phyloP scores from a whole-genome alignment of 2,888 invertebrate genomes.

The Euplexia lucipara region DNA sequence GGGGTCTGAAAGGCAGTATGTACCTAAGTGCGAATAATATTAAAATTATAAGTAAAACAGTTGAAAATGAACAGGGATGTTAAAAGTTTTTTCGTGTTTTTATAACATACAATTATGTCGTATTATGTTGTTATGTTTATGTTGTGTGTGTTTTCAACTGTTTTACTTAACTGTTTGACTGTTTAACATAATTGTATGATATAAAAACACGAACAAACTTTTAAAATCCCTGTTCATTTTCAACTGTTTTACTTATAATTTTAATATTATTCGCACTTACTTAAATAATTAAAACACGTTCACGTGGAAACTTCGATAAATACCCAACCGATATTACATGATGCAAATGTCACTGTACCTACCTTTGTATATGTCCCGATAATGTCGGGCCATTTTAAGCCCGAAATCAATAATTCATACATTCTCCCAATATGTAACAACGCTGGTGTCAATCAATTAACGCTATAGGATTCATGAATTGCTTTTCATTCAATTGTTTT shows the following conservation, averaged over 20 bases:
- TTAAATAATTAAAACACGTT: constrained; percentile 24
- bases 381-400: constrained; percentile 37
- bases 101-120: too few species aligned
- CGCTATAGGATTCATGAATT: constrained; percentile 37
- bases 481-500: constrained; percentile 12
- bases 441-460: constrained; percentile 50
- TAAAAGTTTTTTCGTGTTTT: too few species aligned
- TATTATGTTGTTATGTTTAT: too few species aligned
- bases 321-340: not conserved
- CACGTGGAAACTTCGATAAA: not conserved
- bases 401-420: constrained; percentile 45
- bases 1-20: too few species aligned
- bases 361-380: not conserved
- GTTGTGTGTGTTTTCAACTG: not conserved
- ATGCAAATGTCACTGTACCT: constrained; percentile 17
- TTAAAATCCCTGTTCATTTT: not conserved
- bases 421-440: constrained; percentile 31
- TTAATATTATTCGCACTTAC: not conserved
- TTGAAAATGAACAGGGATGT: not conserved
- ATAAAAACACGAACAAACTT: too few species aligned
- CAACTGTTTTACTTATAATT: not conserved
- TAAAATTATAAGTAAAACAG: not conserved
- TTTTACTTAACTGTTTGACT: constrained; percentile 2
- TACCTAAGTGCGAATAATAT: not conserved
- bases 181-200: too few species aligned